Conservation (phyloP, 2,888 invertebrate species). For the Drosophila kuntzei region DNA sequence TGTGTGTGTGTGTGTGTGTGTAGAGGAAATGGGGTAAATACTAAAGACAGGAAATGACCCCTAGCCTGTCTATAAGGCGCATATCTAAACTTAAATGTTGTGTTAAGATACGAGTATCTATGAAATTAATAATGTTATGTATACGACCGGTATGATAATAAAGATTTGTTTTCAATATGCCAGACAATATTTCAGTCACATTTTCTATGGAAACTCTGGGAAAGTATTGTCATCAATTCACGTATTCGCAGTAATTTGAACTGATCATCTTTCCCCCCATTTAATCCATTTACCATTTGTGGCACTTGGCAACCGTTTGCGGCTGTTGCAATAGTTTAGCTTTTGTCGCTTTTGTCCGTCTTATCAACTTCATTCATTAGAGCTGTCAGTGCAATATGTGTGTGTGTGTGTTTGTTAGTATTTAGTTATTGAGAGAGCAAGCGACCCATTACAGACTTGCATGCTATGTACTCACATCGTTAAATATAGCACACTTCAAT, state of each 20-base stretch:
- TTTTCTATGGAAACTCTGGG: constrained; percentile 3
- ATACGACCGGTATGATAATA: background rate
- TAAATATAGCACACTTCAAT: constrained; percentile 82
- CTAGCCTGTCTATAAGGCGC: constrained; percentile 9
- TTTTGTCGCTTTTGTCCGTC: constrained; percentile 45
- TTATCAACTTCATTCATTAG: constrained; percentile 82
- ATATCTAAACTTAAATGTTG: constrained; percentile 8
- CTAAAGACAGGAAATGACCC: constrained; percentile 29
- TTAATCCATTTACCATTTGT: constrained; percentile 39
- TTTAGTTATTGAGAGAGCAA: constrained; percentile 52
- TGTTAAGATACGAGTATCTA: background rate
- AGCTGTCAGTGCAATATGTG: constrained; percentile 54
- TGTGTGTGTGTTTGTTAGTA: constrained; percentile 12
- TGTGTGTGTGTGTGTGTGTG: constrained; percentile 8
- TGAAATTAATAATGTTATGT: background rate
- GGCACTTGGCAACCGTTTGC: constrained; percentile 55
- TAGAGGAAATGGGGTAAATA: constrained; percentile 35
- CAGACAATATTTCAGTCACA: background rate
- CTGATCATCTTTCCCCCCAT: constrained; percentile 19
- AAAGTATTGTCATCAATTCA: background rate
- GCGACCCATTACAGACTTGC: constrained; percentile 65
- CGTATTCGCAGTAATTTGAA: constrained; percentile 7
- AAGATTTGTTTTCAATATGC: constrained; percentile 4
- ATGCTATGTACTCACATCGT: constrained; percentile 70
- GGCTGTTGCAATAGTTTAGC: constrained; percentile 42